Conservation (phyloP, 2,888 invertebrate genomes). For the Nesidiocoris tenuis region DNA sequence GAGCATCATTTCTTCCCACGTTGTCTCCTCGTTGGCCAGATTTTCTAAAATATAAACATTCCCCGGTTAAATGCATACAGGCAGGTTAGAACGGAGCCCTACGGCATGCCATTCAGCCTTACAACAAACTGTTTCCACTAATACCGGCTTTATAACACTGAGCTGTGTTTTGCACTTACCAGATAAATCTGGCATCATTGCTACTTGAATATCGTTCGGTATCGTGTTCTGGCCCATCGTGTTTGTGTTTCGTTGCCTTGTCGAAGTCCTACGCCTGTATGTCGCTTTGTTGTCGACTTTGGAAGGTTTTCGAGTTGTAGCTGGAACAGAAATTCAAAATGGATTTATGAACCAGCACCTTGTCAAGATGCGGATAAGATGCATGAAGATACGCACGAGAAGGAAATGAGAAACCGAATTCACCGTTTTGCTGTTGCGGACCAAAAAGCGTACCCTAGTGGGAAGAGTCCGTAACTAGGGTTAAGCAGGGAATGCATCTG, state of each 20-base stretch:
- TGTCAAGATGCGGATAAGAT: neutral
- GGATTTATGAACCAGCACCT: neutral
- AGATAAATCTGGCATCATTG: constrained; percentile 80
- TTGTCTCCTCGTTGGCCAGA: constrained; percentile 76
- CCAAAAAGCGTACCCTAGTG: neutral
- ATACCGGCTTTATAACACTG: too few species aligned
- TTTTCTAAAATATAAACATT: constrained; percentile 64
- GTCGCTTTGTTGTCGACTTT: constrained; percentile 51
- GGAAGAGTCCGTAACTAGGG: neutral
- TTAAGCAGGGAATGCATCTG: too few species aligned
- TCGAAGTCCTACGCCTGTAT: constrained; percentile 54
- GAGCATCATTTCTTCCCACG: constrained; percentile 83
- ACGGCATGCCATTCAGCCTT: too few species aligned
- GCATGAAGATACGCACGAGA: neutral
- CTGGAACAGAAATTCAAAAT: too few species aligned
- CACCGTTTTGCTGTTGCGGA: too few species aligned
- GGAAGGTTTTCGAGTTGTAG: constrained; percentile 57
- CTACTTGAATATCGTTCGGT: constrained; percentile 67
- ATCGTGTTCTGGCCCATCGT: constrained; percentile 58
- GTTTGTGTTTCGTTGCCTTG: constrained; percentile 63
- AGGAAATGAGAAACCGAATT: neutral
- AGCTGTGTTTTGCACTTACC: too few species aligned
- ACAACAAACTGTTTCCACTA: too few species aligned
- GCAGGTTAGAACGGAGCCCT: too few species aligned
- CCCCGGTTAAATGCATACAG: too few species aligned